A percentile compares a stretch with the other conserved stretches of the same genome.
Conservation (phyloP, 2,113 vertebrate species). For the Eudyptes chrysolophus region DNA sequence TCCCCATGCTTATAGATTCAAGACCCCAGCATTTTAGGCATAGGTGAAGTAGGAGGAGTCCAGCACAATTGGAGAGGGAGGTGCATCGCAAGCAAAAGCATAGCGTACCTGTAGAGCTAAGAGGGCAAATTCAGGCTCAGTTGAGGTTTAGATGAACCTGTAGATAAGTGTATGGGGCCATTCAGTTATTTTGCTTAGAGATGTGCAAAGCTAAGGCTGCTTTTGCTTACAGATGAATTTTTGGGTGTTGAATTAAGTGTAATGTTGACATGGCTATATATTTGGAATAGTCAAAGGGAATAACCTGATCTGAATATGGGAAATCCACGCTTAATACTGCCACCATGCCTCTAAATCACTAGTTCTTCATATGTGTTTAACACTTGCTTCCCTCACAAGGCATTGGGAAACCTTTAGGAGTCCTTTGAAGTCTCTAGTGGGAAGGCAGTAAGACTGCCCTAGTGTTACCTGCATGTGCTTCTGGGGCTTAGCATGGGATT, state of each 20-base stretch:
- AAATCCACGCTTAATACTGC: not conserved
- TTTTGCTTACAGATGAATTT: not conserved
- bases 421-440: not conserved
- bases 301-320: not conserved
- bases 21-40: not conserved
- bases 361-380: not conserved
- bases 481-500: not conserved
- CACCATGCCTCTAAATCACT: not conserved
- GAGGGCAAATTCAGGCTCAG: not conserved
- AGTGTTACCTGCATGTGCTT: not conserved
- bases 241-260: not conserved
- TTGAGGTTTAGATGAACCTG: not conserved
- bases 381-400: not conserved
- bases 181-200: not conserved
- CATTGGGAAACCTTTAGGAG: not conserved
- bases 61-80: not conserved
- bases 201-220: not conserved
- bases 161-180: not conserved
- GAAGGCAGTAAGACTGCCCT: not conserved
- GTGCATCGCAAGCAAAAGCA: not conserved
- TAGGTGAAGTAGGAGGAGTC: not conserved
- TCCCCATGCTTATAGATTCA: not conserved
- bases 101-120: not conserved
- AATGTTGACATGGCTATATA: not conserved
- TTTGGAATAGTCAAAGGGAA: not conserved